Evolutionary conservation across 2,797 vertebrate species (phyloP).

Genomic region (Gallinago stenura): DNA sequence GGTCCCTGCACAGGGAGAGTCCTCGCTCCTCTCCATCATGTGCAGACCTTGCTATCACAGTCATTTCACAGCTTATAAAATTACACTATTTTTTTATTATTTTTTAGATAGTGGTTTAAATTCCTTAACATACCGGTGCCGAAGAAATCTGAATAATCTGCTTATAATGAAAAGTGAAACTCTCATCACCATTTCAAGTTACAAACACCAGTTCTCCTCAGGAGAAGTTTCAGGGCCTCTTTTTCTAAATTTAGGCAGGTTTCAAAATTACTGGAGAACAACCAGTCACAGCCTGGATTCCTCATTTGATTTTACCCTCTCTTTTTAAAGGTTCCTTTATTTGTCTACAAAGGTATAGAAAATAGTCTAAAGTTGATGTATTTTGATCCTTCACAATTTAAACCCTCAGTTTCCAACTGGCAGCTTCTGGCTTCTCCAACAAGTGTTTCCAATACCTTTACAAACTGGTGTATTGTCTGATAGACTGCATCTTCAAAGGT

Average conservation of each 20-base stretch:
- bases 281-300: not conserved
- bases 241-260: not conserved
- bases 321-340: not conserved
- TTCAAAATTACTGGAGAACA: conserved; percentile 5
- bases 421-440: conserved; percentile 2
- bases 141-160: not conserved
- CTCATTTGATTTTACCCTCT: not conserved
- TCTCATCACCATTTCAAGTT: not conserved
- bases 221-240: conserved; percentile 6
- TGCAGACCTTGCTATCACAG: not conserved
- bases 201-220: not conserved
- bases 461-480: not conserved
- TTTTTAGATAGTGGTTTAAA: not conserved
- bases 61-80: not conserved
- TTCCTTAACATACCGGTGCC: not conserved
- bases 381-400: conserved; percentile 33
- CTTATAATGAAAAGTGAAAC: not conserved
- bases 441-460: conserved; percentile 26
- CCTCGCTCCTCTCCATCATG: rapidly evolving
- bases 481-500: not conserved
- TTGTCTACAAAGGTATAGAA: not conserved
- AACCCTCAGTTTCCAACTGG: not conserved
- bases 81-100: not conserved
- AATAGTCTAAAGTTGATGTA: not conserved
- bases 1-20: not conserved